Conservation (phyloP, 1,140 invertebrate genomes). For the Trissolcus basalis region DNA sequence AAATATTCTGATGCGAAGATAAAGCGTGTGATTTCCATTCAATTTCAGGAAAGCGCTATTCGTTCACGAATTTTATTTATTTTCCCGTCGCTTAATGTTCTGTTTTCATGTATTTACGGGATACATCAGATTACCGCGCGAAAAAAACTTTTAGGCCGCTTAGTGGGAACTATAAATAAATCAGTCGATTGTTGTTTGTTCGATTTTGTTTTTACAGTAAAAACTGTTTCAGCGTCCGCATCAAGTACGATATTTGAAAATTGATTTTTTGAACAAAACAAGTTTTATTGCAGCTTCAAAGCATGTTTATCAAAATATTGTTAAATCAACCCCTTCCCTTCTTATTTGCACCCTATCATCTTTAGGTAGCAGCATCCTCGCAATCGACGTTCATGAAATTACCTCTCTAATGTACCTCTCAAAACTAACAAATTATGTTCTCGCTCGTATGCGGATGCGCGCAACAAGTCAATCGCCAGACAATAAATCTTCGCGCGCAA, state of each 20-base stretch:
- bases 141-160: too few species aligned
- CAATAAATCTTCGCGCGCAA: constrained; percentile 48
- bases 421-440: constrained; percentile 46
- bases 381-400: constrained; percentile 26
- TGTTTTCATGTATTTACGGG: too few species aligned
- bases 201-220: too few species aligned
- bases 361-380: constrained; percentile 15
- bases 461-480: constrained; percentile 42
- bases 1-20: constrained; percentile 40
- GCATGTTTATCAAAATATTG: too few species aligned
- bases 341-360: constrained; percentile 22
- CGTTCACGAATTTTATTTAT: constrained; percentile 23
- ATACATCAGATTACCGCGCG: too few species aligned
- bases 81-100: too few species aligned
- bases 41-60: constrained; percentile 29
- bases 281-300: too few species aligned
- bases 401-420: constrained; percentile 25
- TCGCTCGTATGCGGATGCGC: constrained; percentile 30
- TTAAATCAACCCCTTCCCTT: background rate
- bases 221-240: too few species aligned
- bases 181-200: too few species aligned
- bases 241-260: too few species aligned
- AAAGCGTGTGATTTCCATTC: constrained; percentile 40
- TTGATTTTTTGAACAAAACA: too few species aligned
- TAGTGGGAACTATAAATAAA: too few species aligned